Evolutionary conservation across 2,113 vertebrate genomes (phyloP).

Genomic region (Copsychus sechellarum): DNA sequence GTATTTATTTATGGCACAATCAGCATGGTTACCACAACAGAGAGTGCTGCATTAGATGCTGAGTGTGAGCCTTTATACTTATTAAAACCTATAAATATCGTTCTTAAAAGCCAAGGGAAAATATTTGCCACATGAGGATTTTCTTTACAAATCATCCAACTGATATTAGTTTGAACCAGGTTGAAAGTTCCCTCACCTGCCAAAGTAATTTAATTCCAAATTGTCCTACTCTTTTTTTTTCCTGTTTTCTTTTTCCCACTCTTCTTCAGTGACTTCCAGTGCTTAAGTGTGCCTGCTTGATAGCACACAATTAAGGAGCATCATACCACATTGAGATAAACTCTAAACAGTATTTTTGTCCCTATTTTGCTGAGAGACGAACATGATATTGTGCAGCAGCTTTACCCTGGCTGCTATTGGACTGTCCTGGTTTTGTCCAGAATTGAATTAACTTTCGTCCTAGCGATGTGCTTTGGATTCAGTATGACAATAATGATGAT

Average conservation of each 20-base stretch:
- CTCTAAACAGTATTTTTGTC: not conserved
- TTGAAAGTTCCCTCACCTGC: not conserved
- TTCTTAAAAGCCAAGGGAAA: not conserved
- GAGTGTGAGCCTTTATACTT: not conserved
- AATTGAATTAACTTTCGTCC: not conserved
- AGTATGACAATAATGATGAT: not conserved
- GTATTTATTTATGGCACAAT: not conserved
- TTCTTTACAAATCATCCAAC: not conserved
- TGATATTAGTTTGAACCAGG: not conserved
- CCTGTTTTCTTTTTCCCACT: not conserved
- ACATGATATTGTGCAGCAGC: not conserved
- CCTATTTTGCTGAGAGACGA: not conserved
- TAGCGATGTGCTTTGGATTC: not conserved
- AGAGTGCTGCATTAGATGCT: not conserved
- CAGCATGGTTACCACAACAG: not conserved
- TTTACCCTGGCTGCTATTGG: not conserved
- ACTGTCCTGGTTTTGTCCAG: not conserved
- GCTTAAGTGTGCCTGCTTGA: not conserved
- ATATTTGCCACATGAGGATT: not conserved
- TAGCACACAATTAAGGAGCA: not conserved
- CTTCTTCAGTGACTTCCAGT: not conserved
- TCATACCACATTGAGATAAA: not conserved
- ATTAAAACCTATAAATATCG: slow-evolving; percentile 43
- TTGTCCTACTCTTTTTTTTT: not conserved
- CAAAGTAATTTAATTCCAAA: not conserved